Conservation (phyloP, 2,113 vertebrate genomes). For the Cinclus mexicanus region DNA sequence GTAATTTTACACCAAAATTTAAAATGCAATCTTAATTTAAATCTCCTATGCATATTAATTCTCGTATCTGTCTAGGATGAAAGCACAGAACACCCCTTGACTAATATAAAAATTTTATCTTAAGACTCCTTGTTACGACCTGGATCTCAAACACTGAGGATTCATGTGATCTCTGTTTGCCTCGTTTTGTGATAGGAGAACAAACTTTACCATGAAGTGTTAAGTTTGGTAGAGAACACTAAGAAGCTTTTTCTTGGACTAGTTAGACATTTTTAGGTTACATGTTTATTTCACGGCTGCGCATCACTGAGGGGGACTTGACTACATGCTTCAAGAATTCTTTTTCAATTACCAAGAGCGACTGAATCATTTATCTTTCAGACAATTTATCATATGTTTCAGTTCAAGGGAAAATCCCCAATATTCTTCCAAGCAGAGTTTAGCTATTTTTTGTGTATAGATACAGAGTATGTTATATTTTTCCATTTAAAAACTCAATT, state of each 20-base stretch:
- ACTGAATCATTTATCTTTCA: neutral
- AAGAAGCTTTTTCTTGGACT: neutral
- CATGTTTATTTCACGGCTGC: neutral
- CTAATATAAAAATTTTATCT: neutral
- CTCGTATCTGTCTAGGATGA: neutral
- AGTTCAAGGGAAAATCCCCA: neutral
- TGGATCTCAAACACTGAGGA: neutral
- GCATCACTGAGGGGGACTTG: neutral
- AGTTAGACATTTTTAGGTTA: neutral
- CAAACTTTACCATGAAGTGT: neutral
- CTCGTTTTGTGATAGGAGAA: neutral
- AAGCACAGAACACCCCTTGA: neutral
- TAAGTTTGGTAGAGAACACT: neutral
- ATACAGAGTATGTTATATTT: neutral
- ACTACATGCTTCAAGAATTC: neutral
- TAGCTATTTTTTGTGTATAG: neutral
- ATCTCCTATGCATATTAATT: neutral
- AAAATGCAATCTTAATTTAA: neutral
- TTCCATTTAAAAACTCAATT: neutral
- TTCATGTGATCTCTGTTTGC: neutral
- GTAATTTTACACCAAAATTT: neutral
- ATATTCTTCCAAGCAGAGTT: neutral
- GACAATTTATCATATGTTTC: neutral
- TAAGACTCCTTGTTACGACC: neutral
- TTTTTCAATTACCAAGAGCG: neutral